Percentiles rank a stretch among this genome's conserved stretches.
These are phyloP conservation scores for Pomacea canaliculata DNA, from an alignment of 2,888 invertebrate genomes.

Conservation along the genomic window DNA sequence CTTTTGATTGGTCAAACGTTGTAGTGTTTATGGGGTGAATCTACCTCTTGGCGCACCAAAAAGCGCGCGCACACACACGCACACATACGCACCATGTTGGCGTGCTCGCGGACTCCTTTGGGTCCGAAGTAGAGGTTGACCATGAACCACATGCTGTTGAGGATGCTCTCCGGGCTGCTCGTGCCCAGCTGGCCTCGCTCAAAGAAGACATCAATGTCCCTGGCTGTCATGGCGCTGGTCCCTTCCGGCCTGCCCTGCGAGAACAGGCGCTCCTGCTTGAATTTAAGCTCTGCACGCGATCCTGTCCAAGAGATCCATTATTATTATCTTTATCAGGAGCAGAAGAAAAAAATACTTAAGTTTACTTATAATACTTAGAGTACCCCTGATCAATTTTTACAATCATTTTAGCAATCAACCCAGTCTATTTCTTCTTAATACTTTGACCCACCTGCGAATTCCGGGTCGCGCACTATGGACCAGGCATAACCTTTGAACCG, in stretches of 20 bases:
- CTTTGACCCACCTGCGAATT: slow-evolving; percentile 4
- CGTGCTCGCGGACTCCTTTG: slow-evolving; percentile 14
- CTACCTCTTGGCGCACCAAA: too few species aligned
- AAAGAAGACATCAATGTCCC: slow-evolving; percentile 30
- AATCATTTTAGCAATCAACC: too few species aligned
- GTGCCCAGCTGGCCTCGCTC: slow-evolving; percentile 24
- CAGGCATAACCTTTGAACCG: slow-evolving; percentile 16
- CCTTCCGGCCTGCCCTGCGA: slow-evolving; percentile 16
- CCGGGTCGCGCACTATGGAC: slow-evolving; percentile 19
- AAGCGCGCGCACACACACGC: too few species aligned
- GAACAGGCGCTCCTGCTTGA: slow-evolving; percentile 9
- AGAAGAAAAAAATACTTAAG: too few species aligned
- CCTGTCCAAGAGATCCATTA: neutral
- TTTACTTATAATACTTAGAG: too few species aligned
- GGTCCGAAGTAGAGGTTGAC: slow-evolving; percentile 32
- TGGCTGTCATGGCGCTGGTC: slow-evolving; percentile 21
- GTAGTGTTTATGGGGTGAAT: too few species aligned
- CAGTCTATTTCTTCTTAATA: too few species aligned
- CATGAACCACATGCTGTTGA: slow-evolving; percentile 36
- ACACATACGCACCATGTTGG: slow-evolving; percentile 4
- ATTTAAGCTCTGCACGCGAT: slow-evolving; percentile 9
- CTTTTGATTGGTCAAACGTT: too few species aligned
- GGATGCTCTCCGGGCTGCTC: slow-evolving; percentile 12
- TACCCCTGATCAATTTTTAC: too few species aligned
- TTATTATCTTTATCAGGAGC: too few species aligned